Conservation (phyloP, 2,113 vertebrate genomes). For the Ondatra zibethicus region DNA sequence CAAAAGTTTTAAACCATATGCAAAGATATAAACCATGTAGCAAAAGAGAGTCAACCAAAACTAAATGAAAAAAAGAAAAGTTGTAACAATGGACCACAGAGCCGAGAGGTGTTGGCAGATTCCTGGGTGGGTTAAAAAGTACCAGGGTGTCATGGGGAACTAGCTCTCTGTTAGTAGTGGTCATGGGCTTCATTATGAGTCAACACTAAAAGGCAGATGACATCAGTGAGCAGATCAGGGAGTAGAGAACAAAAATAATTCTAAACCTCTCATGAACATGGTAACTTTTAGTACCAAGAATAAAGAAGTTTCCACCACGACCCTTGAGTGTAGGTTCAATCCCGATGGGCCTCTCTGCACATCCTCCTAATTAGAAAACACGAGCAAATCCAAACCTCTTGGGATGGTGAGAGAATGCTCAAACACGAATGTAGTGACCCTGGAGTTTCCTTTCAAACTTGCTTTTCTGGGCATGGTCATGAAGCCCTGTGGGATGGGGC, state of each 20-base stretch:
- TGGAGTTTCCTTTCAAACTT: neutral
- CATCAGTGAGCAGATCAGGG: neutral
- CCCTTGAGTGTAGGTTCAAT: neutral
- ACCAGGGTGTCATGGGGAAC: neutral
- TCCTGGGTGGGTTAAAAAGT: neutral
- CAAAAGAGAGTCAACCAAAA: constrained; percentile 33
- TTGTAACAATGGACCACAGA: neutral
- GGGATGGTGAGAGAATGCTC: neutral
- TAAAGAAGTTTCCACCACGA: neutral
- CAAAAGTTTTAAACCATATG: constrained; percentile 26
- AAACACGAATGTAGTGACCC: neutral
- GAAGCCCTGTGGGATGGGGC: neutral
- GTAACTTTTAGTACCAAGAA: neutral
- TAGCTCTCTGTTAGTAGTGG: neutral
- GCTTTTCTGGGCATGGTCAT: neutral
- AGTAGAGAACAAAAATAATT: constrained; percentile 4
- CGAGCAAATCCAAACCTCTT: neutral
- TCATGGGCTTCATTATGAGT: neutral
- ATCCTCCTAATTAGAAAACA: neutral
- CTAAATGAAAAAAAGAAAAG: neutral
- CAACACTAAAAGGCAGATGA: neutral
- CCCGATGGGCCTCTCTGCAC: neutral
- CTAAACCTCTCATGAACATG: constrained; percentile 8
- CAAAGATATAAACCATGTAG: constrained; percentile 39
- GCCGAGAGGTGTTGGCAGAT: neutral